Percentiles rank a stretch among this genome's conserved stretches.
Evolutionary conservation across 1,140 invertebrate species (phyloP).

Genomic region (Brachionus manjavacas): DNA sequence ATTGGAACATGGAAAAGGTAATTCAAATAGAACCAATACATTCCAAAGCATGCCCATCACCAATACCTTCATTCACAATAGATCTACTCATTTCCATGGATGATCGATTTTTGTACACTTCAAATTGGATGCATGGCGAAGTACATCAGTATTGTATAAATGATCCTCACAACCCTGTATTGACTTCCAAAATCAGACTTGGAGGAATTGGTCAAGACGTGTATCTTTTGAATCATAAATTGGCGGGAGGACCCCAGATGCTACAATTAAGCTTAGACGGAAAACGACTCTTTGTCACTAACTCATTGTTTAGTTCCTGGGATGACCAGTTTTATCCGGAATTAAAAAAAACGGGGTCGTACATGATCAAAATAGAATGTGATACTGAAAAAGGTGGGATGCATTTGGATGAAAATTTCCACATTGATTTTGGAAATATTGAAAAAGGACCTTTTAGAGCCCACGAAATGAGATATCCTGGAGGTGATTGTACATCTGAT

Average conservation of each 20-base stretch:
- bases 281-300: slow-evolving; percentile 83
- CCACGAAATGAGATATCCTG: slow-evolving; percentile 88
- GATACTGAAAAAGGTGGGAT: slow-evolving; percentile 78
- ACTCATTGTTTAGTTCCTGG: slow-evolving; percentile 83
- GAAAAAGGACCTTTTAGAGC: slow-evolving; percentile 79
- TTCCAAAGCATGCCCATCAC: slow-evolving; percentile 67
- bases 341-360: slow-evolving; percentile 70
- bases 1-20: slow-evolving; percentile 72
- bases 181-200: slow-evolving; percentile 67
- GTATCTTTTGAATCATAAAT: slow-evolving; percentile 65
- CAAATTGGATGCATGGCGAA: slow-evolving; percentile 89
- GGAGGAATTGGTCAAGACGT: neutral
- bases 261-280: slow-evolving; percentile 90
- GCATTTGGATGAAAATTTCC: slow-evolving; percentile 76
- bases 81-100: slow-evolving; percentile 91
- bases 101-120: slow-evolving; percentile 83
- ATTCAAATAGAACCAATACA: slow-evolving; percentile 71
- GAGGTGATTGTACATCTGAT: slow-evolving; percentile 92
- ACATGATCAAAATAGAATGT: slow-evolving; percentile 76
- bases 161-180: slow-evolving; percentile 71
- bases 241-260: slow-evolving; percentile 91
- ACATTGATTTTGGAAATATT: slow-evolving; percentile 86
- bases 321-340: slow-evolving; percentile 88
- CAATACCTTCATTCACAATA: slow-evolving; percentile 73
- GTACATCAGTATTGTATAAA: slow-evolving; percentile 88